Percentiles rank a stretch among this genome's conserved stretches.
These are phyloP conservation scores for Anthophora plumipes DNA, from an alignment of 2,888 invertebrate species.

Conservation along the genomic window DNA sequence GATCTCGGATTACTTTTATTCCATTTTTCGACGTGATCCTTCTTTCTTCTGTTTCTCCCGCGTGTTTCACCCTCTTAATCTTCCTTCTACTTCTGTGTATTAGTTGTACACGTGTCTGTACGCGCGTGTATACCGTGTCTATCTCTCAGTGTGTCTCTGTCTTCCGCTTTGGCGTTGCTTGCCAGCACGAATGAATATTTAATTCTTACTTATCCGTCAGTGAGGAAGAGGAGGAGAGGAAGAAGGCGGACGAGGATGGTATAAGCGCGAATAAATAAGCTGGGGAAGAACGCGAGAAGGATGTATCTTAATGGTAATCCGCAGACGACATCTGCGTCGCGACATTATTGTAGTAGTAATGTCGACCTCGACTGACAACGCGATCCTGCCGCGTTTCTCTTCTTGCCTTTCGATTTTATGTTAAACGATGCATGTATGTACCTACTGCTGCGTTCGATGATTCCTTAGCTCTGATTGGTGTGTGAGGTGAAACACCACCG, in stretches of 20 bases:
- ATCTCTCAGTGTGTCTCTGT: constrained; percentile 4
- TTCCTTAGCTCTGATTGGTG: too few relatives aligned
- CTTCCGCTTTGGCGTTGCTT: constrained; percentile 31
- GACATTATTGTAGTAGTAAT: background rate
- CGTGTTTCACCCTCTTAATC: background rate
- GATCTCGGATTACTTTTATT: background rate
- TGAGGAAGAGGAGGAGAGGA: too few relatives aligned
- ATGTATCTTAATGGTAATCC: constrained; percentile 77
- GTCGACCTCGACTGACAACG: background rate
- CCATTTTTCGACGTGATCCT: background rate
- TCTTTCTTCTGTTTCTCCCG: background rate
- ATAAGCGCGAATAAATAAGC: constrained; percentile 79
- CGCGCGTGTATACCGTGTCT: background rate
- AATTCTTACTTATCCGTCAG: constrained; percentile 73
- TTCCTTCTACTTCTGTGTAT: background rate
- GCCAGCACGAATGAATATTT: constrained; percentile 76
- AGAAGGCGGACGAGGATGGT: constrained; percentile 62
- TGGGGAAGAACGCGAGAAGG: constrained; percentile 61
- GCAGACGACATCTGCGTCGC: constrained; percentile 71
- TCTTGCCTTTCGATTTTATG: background rate
- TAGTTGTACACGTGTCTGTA: constrained; percentile 39
- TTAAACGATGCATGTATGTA: background rate
- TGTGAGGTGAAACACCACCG: too few relatives aligned
- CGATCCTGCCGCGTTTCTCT: too few relatives aligned
- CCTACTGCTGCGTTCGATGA: too few relatives aligned